Base-by-base conservation (phyloP, 2,797 vertebrate genomes). In the Catostomus latipinnis region DNA sequence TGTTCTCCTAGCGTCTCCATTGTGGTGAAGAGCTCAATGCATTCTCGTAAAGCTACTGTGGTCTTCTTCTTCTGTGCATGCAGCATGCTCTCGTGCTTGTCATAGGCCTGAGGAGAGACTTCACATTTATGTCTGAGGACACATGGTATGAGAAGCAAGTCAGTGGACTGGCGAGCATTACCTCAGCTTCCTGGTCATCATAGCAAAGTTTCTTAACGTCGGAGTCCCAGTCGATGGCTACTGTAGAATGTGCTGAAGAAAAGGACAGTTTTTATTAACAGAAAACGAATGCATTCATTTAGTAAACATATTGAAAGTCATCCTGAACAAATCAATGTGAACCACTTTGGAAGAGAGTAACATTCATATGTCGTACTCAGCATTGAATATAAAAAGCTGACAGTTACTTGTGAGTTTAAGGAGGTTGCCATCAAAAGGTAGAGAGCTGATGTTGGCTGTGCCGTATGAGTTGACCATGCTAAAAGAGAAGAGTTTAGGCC, bases 1-100 rank as follows among this genome's bases (percentile, higher is more conserved):
- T 99, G 96, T 87, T 98, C 97, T 81, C 97, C 97, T 6, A 99
- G 95, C 0, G 96, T 98, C 92, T 99, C 97, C 97, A 97, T 98
- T 76, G 97, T 98, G 13, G 96, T 99, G 71, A 99, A 99, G 84
- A 99, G 97, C 85, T 98, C 96, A 0, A 98, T 98, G 88, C 97
- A 98, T 80, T 99, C 97, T 88, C 93, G 95, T 85, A 99, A 91
- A 57, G 96, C 96, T 78, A 98, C 96, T 0, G 95, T 94, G 8
- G 93, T 91, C 89, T 95, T 96, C 89, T 97, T 98, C 81, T 96
- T 98, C 75, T 96, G 97, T 13, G 94, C 91, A 34, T 98, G 96
- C 18, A 96, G 87, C 95, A 97, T 94, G 88, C 97, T 98, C 70
- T 89, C 91, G 0, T 98, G 96, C 87, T 98, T 98, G 88, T 99